Conservation (phyloP, 1,140 invertebrate genomes). For the Apis cerana region DNA sequence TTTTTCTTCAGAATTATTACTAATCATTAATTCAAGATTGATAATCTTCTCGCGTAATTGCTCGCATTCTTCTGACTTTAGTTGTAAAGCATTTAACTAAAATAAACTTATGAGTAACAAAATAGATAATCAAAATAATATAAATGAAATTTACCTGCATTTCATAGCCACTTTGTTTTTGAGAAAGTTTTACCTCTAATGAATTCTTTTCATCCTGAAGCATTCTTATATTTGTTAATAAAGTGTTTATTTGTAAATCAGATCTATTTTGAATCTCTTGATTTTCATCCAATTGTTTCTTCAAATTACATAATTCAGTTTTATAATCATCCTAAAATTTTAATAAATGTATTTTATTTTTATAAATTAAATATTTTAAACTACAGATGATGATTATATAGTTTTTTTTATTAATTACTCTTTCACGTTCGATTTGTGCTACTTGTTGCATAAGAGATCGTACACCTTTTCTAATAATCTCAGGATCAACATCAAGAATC, state of each 20-base stretch:
- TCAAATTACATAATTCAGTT: slow-evolving; percentile 84
- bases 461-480: slow-evolving; percentile 91
- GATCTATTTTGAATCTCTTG: slow-evolving; percentile 86
- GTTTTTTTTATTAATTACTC: slow-evolving; percentile 78
- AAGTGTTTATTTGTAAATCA: slow-evolving; percentile 85
- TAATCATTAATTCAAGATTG: slow-evolving; percentile 87
- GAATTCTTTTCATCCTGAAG: slow-evolving; percentile 89
- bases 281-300: slow-evolving; percentile 88
- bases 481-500: slow-evolving; percentile 91
- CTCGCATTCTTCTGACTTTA: slow-evolving; percentile 90
- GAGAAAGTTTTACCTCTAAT: slow-evolving; percentile 86
- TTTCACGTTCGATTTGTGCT: slow-evolving; percentile 92
- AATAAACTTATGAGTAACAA: slow-evolving; percentile 56
- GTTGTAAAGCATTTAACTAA: slow-evolving; percentile 88
- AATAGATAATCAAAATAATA: slow-evolving; percentile 2
- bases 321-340: slow-evolving; percentile 87
- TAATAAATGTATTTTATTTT: neutral
- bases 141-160: slow-evolving; percentile 79
- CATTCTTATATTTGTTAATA: slow-evolving; percentile 84
- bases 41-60: slow-evolving; percentile 90
- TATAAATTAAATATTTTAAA: slow-evolving; percentile 5
- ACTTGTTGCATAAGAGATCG: slow-evolving; percentile 94
- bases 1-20: slow-evolving; percentile 88
- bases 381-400: neutral
- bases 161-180: slow-evolving; percentile 87